Evolutionary conservation across 2,113 vertebrate genomes (phyloP).

Genomic region (Callorhinus ursinus): DNA sequence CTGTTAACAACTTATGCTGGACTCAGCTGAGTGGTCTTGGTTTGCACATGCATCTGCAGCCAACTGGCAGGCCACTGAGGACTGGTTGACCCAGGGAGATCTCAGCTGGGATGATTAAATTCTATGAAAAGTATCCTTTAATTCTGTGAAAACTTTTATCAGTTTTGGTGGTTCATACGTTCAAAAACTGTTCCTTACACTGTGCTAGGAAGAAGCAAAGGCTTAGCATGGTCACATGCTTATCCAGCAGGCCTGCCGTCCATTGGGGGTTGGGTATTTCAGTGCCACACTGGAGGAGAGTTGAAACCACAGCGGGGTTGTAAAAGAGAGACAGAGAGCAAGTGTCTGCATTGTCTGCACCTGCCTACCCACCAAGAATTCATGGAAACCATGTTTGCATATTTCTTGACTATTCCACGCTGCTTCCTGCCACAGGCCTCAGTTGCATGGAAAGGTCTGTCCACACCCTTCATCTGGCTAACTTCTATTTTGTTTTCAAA

Average conservation of each 20-base stretch:
- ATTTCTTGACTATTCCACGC: not conserved
- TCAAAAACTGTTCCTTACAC: not conserved
- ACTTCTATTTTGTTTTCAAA: not conserved
- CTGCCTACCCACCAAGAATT: not conserved
- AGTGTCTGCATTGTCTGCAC: not conserved
- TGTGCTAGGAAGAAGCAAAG: not conserved
- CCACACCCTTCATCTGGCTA: not conserved
- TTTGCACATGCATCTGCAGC: not conserved
- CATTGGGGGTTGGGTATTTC: not conserved
- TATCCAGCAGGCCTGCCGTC: not conserved
- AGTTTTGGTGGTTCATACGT: not conserved
- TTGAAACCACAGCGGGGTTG: not conserved
- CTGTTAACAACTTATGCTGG: not conserved
- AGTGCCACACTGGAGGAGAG: not conserved
- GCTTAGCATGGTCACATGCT: not conserved
- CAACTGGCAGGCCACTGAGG: not conserved
- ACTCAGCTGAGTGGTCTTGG: not conserved
- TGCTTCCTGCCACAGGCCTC: not conserved
- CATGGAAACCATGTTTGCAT: not conserved
- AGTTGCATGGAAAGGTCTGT: not conserved
- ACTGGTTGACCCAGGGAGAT: not conserved
- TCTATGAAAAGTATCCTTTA: not conserved
- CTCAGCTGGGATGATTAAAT: not conserved
- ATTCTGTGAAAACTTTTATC: not conserved
- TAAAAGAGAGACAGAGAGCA: not conserved